Percentiles rank a stretch among this genome's conserved stretches.
Evolutionary conservation across 2,888 invertebrate species (phyloP).

Genomic region (Strigamia maritima): DNA sequence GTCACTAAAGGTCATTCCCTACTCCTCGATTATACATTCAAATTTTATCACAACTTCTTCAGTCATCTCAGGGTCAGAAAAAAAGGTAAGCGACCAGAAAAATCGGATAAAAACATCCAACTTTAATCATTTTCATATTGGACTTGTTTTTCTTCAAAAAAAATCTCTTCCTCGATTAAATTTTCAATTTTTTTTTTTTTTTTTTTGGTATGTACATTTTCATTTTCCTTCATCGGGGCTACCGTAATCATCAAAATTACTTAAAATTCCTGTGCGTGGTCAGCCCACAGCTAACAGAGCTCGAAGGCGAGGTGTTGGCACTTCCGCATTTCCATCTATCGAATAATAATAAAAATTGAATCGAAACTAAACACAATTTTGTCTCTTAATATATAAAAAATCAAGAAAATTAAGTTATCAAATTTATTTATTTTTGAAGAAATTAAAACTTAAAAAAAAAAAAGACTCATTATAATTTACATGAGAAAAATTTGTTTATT

Average conservation of each 20-base stretch:
- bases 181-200: too few relatives aligned
- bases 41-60: neutral
- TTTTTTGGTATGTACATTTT: too few relatives aligned
- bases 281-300: neutral
- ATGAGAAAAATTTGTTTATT: too few relatives aligned
- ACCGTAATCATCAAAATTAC: neutral
- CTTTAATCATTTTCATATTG: too few relatives aligned
- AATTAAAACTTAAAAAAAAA: too few relatives aligned
- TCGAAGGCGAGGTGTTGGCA: neutral
- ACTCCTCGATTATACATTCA: neutral
- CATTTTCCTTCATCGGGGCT: neutral
- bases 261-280: neutral
- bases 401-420: too few relatives aligned
- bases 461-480: too few relatives aligned
- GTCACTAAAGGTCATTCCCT: neutral
- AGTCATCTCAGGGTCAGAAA: neutral
- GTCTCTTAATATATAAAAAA: too few relatives aligned
- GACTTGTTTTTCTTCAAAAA: too few relatives aligned
- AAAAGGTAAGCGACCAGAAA: neutral
- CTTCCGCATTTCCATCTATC: neutral
- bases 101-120: neutral
- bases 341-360: neutral
- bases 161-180: too few relatives aligned
- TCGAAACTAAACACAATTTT: neutral
- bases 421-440: too few relatives aligned